These are phyloP conservation scores for Parasteatoda tepidariorum DNA, from an alignment of 1,140 invertebrate genomes.

Conservation along the genomic window DNA sequence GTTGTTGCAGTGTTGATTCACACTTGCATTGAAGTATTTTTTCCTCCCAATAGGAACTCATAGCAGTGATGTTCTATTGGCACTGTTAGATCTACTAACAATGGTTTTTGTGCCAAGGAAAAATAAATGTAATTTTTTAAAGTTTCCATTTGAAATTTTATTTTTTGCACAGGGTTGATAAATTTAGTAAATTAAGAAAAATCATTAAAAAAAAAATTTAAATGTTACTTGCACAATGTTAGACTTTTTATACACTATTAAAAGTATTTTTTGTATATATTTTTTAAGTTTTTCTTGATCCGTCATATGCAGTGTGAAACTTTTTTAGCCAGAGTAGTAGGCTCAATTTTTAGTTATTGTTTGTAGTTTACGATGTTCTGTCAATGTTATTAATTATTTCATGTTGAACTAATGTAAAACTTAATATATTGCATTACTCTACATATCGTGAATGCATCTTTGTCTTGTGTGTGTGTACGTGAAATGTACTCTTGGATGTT, in stretches of 20 bases:
- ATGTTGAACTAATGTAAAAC: constrained; percentile 50
- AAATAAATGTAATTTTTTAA: not conserved
- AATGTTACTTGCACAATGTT: constrained; percentile 55
- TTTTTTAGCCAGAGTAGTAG: constrained; percentile 44
- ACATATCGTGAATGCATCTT: constrained; percentile 49
- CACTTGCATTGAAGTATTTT: constrained; percentile 22
- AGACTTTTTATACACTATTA: constrained; percentile 58
- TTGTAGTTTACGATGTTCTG: constrained; percentile 22
- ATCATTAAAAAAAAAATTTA: constrained; percentile 1
- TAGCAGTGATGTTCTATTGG: constrained; percentile 26
- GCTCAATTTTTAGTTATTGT: constrained; percentile 50
- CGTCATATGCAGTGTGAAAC: constrained; percentile 24
- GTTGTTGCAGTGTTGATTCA: constrained; percentile 31
- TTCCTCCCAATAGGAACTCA: constrained; percentile 1
- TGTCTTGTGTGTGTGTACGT: constrained; percentile 45
- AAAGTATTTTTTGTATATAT: constrained; percentile 53
- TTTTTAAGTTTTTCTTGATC: constrained; percentile 32
- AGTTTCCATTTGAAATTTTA: constrained; percentile 23
- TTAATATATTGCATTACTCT: constrained; percentile 52
- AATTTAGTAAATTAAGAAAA: not conserved
- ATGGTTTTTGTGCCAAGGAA: constrained; percentile 24
- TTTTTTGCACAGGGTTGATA: constrained; percentile 56
- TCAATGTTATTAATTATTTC: constrained; percentile 45
- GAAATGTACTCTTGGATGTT: constrained; percentile 48
- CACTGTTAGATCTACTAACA: not conserved